Evolutionary conservation across 2,113 vertebrate species (phyloP), one percentile per base, ranked within the genome.

Genomic region (Strix uralensis): DNA sequence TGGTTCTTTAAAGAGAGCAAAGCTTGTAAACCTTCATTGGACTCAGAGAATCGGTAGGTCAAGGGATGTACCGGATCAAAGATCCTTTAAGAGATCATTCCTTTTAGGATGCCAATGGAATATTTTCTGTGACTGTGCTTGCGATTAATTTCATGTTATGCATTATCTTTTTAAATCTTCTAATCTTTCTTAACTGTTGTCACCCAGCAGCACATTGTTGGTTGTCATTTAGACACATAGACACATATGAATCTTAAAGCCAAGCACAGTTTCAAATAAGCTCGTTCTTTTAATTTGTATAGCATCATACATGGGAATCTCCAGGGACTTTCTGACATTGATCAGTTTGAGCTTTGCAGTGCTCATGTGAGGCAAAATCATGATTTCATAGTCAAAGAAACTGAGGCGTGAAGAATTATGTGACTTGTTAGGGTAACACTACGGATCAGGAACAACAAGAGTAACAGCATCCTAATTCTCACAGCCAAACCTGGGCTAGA

Each of bases 1-100:
- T 98, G 97, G 96, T 46, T 90, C 73, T 97, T 96, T 81, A 93
- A 91, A 84, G 74, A 96, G 32, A 94, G 73, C 25, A 46, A 90
- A 69, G 34, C 32, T 59, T 98, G 97, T 85, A 86, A 92, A 54
- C 58, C 66, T 74, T 95, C 79, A 70, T 13, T 96, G 5, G 83
- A 96, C 63, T 90, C 67, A 1, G 51, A 92, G 55, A 95, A 96
- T 58, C 62, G 71, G 97, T 97, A 94, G 95, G 96, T 91, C 30
- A 87, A 72, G 11, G 34, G 7, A 58, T n/a, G 23, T 65, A 58
- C 18, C 44, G 34, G 49, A 93, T 81, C 61, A 75, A 86, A 94
- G 77, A 69, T 34, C 29, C 22, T 91, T 36, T 36, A 61, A 74
- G 15, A 65, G 16, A 57, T n/a, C 3, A 11, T 89, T 61, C 87